Base-by-base conservation (phyloP, 2,888 invertebrate genomes). In the Spicauda simplicius region DNA sequence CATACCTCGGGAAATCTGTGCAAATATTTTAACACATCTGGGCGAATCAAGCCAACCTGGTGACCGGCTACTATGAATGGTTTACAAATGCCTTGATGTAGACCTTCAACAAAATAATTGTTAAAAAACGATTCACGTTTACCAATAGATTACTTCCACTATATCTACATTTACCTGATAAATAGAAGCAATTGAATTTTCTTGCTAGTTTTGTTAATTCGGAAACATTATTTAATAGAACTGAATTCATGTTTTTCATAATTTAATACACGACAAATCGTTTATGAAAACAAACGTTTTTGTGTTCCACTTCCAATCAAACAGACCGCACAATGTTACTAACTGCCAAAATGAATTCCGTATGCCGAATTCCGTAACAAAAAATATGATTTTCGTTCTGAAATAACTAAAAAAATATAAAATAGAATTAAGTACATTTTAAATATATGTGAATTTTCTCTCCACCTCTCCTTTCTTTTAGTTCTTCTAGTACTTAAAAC, bases 31-130 rank as follows among this genome's bases (percentile, higher is more conserved):
- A 97, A 94, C 67, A 98, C 96, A 93, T 98, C 96, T 63, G 97
- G 96, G 76, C 97, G 95, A 76, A 98, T 95, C 72, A 98, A 93
- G 70, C 98, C 98, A 68, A 98, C 97, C 94, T 98, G 97, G 81
- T 96, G 96, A 66, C 97, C 97, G 82, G 97, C 97, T 61, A 98
- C 97, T 75, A 97, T 94, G 86, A 98, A 98, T 60, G 98, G 98
- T 82, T 96, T 95, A 90, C 97, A 97, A 87, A 96, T 95, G 69
- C 96, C 96, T 84, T 95, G 95, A 80, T 95, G 95, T 79, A 97
- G 94, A 76, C 97, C 97, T 97, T 74, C 74, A 84, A 82, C 73
- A 74, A 76, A 72, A 76, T 73, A 81, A 76, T 72, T 75, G 70
- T 68, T 56, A 71, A 60, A 53, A 71, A 59, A 69, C 50, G n/a